Base-by-base conservation (phyloP, 1,140 invertebrate genomes). In the Laupala kohalensis region DNA sequence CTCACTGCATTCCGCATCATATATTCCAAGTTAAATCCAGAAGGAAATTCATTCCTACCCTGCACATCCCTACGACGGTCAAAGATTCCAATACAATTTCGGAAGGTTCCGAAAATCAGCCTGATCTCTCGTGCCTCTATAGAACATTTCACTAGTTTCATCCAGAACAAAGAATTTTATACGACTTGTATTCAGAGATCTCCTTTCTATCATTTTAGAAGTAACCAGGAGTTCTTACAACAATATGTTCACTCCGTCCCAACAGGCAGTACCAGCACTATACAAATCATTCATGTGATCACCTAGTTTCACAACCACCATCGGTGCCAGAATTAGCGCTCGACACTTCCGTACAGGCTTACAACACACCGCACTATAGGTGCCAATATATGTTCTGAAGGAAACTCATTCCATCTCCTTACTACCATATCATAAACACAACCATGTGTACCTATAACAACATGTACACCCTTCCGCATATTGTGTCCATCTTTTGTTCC, bases 141-240 rank as follows among this genome's bases (percentile, higher is more conserved):
- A 98, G 79, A 99, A 90, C 97, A 99, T 99, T n/a, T 99, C 98
- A 84, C 99, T 98, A 77, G 98, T 97, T 85, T 99, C 98, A 83
- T 99, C 98, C 74, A 99, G 87, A 5, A 99, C 96, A 81, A 99
- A 99, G 79, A 99, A 89, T 96, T 97, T n/a, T 77, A 99, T 99
- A 75, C 86, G 85, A 79, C 87, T 85, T 77, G 94, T 88, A 86
- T 93, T 88, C 64, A 99, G 84, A 37, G 94, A 91, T 77, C 93
- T 87, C 75, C 97, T 89, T 74, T 89, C 92, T 75, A 99, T 99
- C 97, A 99, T 99, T n/a, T n/a, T n/a, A n/a, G n/a, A n/a, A n/a
- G n/a, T n/a, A 80, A 53, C 98, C 98, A n/a, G n/a, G n/a, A n/a
- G n/a, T n/a, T n/a, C n/a, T n/a, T n/a, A n/a, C n/a, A n/a, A n/a